Base-by-base conservation (phyloP, 2,797 vertebrate species). In the Mormyrus proboscirostris region DNA sequence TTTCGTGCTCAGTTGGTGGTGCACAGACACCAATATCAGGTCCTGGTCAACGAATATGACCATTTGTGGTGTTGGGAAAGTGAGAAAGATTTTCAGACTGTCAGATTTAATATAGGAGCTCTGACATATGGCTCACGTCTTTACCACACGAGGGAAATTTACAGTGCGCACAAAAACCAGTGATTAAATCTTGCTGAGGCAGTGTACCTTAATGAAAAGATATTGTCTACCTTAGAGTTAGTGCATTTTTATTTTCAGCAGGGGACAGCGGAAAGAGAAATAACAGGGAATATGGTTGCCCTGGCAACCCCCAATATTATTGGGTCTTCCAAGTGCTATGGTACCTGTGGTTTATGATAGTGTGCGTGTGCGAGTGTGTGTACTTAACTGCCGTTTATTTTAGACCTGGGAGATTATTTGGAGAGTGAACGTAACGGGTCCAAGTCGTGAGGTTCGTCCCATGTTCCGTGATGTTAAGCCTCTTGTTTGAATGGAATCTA, bases 401-500 rank as follows among this genome's bases (percentile, higher is more conserved):
- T 90, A 87, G 92, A 90, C 89, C 90, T 53, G 88, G 53, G 84
- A 89, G 89, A 90, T 91, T 90, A 89, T 91, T 92, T 89, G n/a
- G 84, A 89, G 87, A 86, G 83, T 82, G 86, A 89, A 91, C 88
- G 90, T 90, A 91, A 90, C 86, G 89, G 88, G 90, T 90, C 89
- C 29, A 55, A 88, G 90, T 88, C 38, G 82, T 65, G 79, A 90
- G 82, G 90, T 51, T 92, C 89, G 91, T 91, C 90, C 90, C 86
- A 73, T 59, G 84, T 69, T 83, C 86, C 69, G 88, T 90, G 92
- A 91, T 90, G 90, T 92, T 91, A 92, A 92, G 94, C 90, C 89
- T 90, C 88, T 90, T 90, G 90, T 92, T 93, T 62, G 62, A 92
- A 92, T 90, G 89, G 86, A 92, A 89, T 93, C 92, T 92, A 94